Evolutionary conservation across 2,113 vertebrate genomes (phyloP).

Genomic region (Ondatra zibethicus): DNA sequence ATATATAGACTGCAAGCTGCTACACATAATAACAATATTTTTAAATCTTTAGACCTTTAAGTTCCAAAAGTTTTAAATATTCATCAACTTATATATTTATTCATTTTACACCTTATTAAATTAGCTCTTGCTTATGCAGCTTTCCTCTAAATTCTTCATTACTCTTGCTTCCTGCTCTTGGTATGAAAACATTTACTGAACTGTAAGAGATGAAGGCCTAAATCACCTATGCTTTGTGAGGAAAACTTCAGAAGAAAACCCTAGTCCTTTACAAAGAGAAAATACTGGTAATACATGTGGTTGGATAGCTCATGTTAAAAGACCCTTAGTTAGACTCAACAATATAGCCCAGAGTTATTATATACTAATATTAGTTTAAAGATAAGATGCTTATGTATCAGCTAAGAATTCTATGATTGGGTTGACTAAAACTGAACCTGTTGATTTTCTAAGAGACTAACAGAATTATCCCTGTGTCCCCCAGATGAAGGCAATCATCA

Average conservation of each 20-base stretch:
- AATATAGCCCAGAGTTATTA: neutral
- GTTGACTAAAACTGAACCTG: neutral
- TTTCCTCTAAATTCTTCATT: neutral
- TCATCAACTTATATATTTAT: constrained; percentile 4
- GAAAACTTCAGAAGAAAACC: neutral
- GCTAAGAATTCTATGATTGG: neutral
- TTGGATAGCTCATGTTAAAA: neutral
- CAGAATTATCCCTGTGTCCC: neutral
- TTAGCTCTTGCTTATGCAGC: neutral
- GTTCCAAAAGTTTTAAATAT: neutral
- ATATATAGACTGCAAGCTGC: neutral
- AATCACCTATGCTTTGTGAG: constrained; percentile 1
- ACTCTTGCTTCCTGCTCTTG: neutral
- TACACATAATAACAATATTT: neutral
- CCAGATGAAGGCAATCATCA: neutral
- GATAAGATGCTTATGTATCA: neutral
- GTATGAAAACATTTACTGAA: neutral
- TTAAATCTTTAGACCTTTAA: neutral
- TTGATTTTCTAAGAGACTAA: neutral
- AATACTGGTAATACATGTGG: neutral
- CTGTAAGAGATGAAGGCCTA: neutral
- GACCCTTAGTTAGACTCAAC: neutral
- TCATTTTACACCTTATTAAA: neutral
- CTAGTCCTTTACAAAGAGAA: neutral
- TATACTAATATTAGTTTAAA: neutral